Base-by-base conservation (phyloP, 92 coral and sea anemone genomes). In the Pocillopora grandis region DNA sequence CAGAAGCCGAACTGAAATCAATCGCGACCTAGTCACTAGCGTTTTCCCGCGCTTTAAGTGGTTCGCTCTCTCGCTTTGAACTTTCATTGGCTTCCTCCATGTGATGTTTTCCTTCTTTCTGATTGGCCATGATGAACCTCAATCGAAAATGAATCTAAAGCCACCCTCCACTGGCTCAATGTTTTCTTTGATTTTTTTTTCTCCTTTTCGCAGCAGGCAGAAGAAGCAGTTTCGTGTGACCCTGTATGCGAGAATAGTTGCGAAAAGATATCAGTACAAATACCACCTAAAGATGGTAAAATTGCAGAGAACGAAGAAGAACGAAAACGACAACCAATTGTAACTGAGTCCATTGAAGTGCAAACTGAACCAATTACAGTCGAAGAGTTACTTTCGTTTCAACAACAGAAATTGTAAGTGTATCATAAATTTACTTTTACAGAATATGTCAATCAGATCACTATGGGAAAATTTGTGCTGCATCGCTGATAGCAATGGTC, bases 381-480 rank as follows among this genome's bases (percentile, higher is more conserved):
- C 10, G 48, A 13, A 65, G 94, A 83, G 9, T 66, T 74, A 23
- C 69, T 88, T 72, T 84, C 92, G 11, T 20, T 80, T 3, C 94
- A 91, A 60, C 94, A 91, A 17, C 92, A 85, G n/a, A 91, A 85
- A 66, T 72, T 88, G 94, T 91, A 72, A 88, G 91, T 71, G 35
- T 64, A 5, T 71, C 14, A 36, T 13, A 5, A 16, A 33, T 27
- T 12, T 19, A 33, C 11, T 66, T 33, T n/a, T 23, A 11, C 14
- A 20, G 2, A 31, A 0, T 33, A 15, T 35, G 9, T 42, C 52
- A 42, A 42, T 7, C 8, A 42, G 2, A 3, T 42, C 52, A 42
- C 5, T 0, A 7, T 42, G 52, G 52, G 52, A 42, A 42, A 7
- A 42, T 42, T 42, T 42, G 4, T 42, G 52, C 52, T 42, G 52